A percentile compares a stretch with the other conserved stretches of the same genome.
Evolutionary conservation across 2,888 invertebrate genomes (phyloP).

Genomic region (Halictus ligatus): DNA sequence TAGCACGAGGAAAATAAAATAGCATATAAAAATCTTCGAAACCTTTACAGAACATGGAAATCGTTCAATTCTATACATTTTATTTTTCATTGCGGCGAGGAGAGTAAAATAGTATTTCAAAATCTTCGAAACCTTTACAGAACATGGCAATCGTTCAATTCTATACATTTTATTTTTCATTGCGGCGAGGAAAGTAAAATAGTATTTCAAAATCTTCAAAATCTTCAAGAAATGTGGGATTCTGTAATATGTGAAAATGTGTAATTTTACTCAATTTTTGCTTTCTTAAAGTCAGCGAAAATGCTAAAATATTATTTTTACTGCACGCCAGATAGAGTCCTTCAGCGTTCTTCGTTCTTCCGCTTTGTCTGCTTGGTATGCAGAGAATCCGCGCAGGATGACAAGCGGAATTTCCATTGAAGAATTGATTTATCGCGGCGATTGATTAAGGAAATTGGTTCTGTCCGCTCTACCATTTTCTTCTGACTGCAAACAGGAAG

Average conservation of each 20-base stretch:
- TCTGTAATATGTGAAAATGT: no score
- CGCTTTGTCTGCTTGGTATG: background rate
- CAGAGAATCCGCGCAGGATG: background rate
- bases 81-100: background rate
- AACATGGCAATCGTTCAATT: background rate
- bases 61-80: background rate
- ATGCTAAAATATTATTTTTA: background rate
- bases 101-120: background rate
- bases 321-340: background rate
- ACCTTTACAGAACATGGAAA: background rate
- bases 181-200: background rate
- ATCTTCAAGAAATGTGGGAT: background rate
- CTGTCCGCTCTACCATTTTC: background rate
- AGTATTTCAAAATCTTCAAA: background rate
- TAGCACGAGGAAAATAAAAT: background rate
- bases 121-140: background rate
- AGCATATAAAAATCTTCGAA: background rate
- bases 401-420: background rate
- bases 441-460: conserved; percentile 16
- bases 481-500: background rate
- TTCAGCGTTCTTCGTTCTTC: background rate
- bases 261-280: no score
- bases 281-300: no score
- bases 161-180: background rate
- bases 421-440: conserved; percentile 1